A percentile compares a stretch with the other conserved stretches of the same genome.
Conservation (phyloP, 2,113 vertebrate species). For the Vanacampus margaritifer region DNA sequence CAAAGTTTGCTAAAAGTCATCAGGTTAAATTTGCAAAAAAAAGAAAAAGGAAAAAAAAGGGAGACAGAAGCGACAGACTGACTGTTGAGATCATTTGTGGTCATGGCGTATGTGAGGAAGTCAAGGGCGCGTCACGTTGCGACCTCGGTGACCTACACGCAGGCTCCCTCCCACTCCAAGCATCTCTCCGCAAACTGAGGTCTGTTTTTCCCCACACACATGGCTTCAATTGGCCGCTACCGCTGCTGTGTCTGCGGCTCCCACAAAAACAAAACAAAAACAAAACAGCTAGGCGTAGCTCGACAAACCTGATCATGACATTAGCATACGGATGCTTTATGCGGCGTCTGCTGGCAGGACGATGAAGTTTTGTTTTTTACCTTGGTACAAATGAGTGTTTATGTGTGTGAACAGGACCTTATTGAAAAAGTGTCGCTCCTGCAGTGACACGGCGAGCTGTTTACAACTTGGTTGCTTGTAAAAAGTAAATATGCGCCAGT, state of each 20-base stretch:
- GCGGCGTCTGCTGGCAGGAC: not conserved
- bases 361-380: not conserved
- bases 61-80: conserved; percentile 18
- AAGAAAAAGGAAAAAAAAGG: not conserved
- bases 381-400: conserved; percentile 13
- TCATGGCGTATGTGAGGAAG: conserved; percentile 45
- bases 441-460: conserved; percentile 62
- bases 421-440: conserved; percentile 42
- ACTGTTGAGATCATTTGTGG: conserved; percentile 45
- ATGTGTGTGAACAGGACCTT: conserved; percentile 39
- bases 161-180: conserved; percentile 66
- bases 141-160: conserved; percentile 57
- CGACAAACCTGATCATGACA: conserved; percentile 62
- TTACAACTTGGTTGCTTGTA: conserved; percentile 65
- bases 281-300: conserved; percentile 36
- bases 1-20: not conserved
- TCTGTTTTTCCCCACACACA: conserved; percentile 68
- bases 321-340: conserved; percentile 39
- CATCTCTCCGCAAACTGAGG: conserved; percentile 58
- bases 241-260: conserved; percentile 56
- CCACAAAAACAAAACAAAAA: conserved; percentile 8
- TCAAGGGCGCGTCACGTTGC: conserved; percentile 44
- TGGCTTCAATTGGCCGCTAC: conserved; percentile 67
- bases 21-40: not conserved
- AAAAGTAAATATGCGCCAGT: conserved; percentile 66